Evolutionary conservation across 2,797 vertebrate genomes (phyloP), one percentile per base, ranked within the genome.

Genomic region (Adrianichthys oophorus): DNA sequence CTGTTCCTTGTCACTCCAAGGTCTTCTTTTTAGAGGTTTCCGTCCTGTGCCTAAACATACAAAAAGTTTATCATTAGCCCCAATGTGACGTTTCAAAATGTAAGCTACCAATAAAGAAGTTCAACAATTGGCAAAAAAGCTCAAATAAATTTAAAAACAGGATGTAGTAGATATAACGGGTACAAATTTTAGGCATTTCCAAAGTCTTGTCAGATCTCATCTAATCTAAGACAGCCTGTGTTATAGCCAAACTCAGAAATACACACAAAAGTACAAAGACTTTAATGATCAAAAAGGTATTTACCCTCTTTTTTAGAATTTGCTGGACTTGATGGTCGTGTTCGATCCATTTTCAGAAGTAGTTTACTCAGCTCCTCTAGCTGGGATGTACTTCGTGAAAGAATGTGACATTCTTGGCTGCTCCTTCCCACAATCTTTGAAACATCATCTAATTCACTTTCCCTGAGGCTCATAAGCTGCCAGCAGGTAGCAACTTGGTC

Each of bases 1-100:
- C 67, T 90, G 90, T 47, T 90, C 90, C 29, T 63, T 84, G 41
- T 86, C 85, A 67, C 61, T 88, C 89, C 90, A 91, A 1, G 87
- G 82, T 54, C 72, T 81, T 69, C 87, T 87, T 64, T 87, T 91
- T 48, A 83, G 55, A 65, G 74, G 17, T 50, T 80, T 86, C 47
- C 68, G 64, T 45, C 16, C 41, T 23, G 55, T 52, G 67, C 83
- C 90, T 91, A 65, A 37, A 37, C 32, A 37, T 37, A 37, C 32
- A 37, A 37, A 37, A 37, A 37, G 2, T 4, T 12, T 12, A 37
- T 37, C 32, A 12, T 37, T 37, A 37, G 32, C 10, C 32, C 32
- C 32, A 13, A 12, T 10, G 4, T 55, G 15, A 59, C 4, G 75
- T 43, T 42, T 0, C 55, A 43, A 24, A 12, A 17, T 40, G 75